Evolutionary conservation across 2,888 invertebrate species (phyloP), one percentile per base, ranked within the genome.

Genomic region (Encarsia formosa): DNA sequence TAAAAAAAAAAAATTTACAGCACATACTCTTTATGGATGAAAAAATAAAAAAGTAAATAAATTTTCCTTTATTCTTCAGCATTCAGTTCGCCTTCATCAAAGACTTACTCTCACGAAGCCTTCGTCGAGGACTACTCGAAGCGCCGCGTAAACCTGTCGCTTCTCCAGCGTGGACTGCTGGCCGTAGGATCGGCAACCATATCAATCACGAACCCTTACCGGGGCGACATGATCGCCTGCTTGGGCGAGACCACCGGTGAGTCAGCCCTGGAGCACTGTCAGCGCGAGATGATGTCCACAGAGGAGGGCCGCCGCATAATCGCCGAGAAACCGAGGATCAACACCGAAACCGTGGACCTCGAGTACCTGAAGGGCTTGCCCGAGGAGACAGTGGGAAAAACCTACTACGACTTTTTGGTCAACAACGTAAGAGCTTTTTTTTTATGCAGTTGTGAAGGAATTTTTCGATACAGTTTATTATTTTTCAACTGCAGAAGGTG

Each of bases 181-280:
- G 80, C 87, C 15, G 77, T 84, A n/a, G 97, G 97, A 8, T 91
- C 96, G n/a, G 91, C 94, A 18, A 76, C 85, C 22, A 79, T 91
- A 47, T 85, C 94, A 1, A 75, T 98, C 37, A 65, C 87, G 9
- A 83, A 95, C 76, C 98, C 98, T 6, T 78, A 78, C 51, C 78
- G 89, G 56, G 88, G 83, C 16, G 96, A 98, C 70, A 93, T 95
- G 91, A 91, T 98, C 61, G 94, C 96, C 19, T 90, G 92, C 59
- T 80, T 96, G 61, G 95, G 94, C 1, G 97, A 98, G 77, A 89
- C 93, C 1, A 92, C 95, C 9, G 95, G 86, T 38, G 63, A 69
- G 32, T 70, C 69, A 39, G 88, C 94, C 3, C 77, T 95, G 5
- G 77, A 77, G 56, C 79, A 82, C 63, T 89, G 97, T 76, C 78